Percentiles rank a stretch among this genome's conserved stretches.
These are phyloP conservation scores for Drosophila stalkeri DNA, from an alignment of 2,888 invertebrate species.

Conservation along the genomic window DNA sequence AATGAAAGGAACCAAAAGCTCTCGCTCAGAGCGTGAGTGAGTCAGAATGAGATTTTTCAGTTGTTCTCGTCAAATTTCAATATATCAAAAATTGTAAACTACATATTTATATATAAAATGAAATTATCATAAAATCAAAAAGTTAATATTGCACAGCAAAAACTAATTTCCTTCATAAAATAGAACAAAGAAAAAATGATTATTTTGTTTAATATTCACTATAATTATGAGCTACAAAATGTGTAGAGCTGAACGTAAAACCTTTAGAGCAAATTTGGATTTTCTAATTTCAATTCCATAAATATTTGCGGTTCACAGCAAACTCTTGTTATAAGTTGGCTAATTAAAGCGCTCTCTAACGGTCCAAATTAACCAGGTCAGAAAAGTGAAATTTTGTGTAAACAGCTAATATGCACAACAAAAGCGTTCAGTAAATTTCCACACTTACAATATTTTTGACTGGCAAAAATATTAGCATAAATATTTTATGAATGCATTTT, in stretches of 20 bases:
- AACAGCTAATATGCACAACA: slow-evolving; percentile 11
- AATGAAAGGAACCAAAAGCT: no score
- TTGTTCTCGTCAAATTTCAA: no score
- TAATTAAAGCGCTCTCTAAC: slow-evolving; percentile 42
- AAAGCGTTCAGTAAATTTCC: slow-evolving; percentile 28
- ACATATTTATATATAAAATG: no score
- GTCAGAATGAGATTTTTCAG: no score
- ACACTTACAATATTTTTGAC: slow-evolving; percentile 41
- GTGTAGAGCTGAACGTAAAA: background rate
- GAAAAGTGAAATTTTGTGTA: slow-evolving; percentile 24
- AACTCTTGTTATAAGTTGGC: slow-evolving; percentile 15
- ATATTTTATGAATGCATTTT: slow-evolving; percentile 62
- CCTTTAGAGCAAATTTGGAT: background rate
- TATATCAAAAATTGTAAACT: no score
- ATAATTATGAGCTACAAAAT: background rate
- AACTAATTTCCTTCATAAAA: no score
- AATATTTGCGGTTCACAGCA: slow-evolving; percentile 10
- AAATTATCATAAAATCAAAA: no score
- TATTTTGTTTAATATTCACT: no score
- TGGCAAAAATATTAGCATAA: slow-evolving; percentile 71
- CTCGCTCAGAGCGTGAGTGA: no score
- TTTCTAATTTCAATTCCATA: slow-evolving; percentile 8
- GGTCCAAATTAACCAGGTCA: slow-evolving; percentile 5
- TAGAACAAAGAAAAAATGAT: no score
- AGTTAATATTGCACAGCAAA: no score